phyloP scores from a whole-genome alignment of 2,797 vertebrate genomes.

The Falco peregrinus region DNA sequence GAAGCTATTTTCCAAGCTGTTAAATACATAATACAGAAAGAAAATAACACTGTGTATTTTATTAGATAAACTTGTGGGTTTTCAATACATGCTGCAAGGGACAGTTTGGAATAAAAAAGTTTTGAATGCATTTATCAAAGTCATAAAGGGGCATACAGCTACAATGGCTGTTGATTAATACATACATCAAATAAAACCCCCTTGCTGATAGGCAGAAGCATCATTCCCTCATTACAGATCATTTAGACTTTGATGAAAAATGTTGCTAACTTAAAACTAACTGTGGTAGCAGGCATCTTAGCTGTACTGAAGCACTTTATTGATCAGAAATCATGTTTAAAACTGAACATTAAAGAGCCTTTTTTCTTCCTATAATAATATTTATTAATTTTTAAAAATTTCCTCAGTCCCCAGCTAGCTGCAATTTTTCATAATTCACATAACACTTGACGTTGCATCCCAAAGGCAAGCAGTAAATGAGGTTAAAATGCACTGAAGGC shows the following conservation, averaged over 20 bases:
- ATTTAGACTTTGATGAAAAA: neutral
- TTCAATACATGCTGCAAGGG: neutral
- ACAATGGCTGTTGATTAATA: neutral
- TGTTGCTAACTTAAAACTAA: neutral
- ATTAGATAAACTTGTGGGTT: neutral
- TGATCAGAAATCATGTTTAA: neutral
- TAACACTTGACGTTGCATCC: neutral
- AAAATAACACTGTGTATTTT: neutral
- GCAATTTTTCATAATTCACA: neutral
- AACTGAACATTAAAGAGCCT: neutral
- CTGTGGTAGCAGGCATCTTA: neutral
- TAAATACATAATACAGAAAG: neutral
- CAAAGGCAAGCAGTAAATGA: neutral
- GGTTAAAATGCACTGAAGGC: neutral
- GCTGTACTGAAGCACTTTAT: neutral
- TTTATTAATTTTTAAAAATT: neutral
- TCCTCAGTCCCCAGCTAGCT: neutral
- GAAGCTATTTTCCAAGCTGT: conserved; percentile 8
- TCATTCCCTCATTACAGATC: neutral
- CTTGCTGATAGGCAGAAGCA: neutral
- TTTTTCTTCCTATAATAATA: neutral
- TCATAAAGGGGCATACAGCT: neutral
- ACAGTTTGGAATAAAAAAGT: neutral
- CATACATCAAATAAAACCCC: neutral
- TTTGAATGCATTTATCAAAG: neutral